Evolutionary conservation across 2,888 invertebrate genomes (phyloP).

Genomic region (Cheilosia soror): DNA sequence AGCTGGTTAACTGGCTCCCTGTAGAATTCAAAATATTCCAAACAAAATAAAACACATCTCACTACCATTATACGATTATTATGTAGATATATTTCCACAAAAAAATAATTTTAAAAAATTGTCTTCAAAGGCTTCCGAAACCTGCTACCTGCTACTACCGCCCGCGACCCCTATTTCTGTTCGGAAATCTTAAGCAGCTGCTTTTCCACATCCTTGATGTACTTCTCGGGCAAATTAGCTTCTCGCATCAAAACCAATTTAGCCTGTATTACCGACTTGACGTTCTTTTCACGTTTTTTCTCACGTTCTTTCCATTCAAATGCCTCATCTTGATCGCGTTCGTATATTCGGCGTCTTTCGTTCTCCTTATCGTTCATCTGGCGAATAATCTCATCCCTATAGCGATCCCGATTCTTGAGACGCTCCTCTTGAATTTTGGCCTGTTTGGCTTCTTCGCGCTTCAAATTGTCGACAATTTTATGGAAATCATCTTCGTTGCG

Average conservation of each 20-base stretch:
- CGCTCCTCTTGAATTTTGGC: constrained; percentile 78
- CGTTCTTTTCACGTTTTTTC: constrained; percentile 81
- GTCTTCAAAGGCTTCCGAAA: not conserved
- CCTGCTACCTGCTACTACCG: too few relatives aligned
- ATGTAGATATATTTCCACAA: too few relatives aligned
- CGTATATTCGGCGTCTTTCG: constrained; percentile 80
- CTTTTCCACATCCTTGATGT: constrained; percentile 82
- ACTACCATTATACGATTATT: too few relatives aligned
- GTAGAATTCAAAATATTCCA: too few relatives aligned
- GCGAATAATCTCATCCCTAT: constrained; percentile 81
- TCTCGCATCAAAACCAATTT: constrained; percentile 82
- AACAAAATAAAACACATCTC: too few relatives aligned
- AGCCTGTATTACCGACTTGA: constrained; percentile 81
- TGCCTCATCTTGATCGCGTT: constrained; percentile 80
- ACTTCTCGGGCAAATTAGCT: constrained; percentile 83
- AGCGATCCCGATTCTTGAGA: constrained; percentile 78
- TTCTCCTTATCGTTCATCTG: constrained; percentile 82
- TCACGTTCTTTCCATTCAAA: constrained; percentile 81
- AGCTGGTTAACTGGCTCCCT: too few relatives aligned
- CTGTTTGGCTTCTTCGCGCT: constrained; percentile 81
- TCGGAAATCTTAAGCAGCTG: constrained; percentile 70
- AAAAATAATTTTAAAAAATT: constrained; percentile 1
- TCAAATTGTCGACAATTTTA: constrained; percentile 80
- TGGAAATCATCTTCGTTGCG: constrained; percentile 82
- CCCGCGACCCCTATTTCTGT: constrained; percentile 19